phyloP scores from a whole-genome alignment of 2,797 vertebrate species.

The Schizopygopsis pylzovi region DNA sequence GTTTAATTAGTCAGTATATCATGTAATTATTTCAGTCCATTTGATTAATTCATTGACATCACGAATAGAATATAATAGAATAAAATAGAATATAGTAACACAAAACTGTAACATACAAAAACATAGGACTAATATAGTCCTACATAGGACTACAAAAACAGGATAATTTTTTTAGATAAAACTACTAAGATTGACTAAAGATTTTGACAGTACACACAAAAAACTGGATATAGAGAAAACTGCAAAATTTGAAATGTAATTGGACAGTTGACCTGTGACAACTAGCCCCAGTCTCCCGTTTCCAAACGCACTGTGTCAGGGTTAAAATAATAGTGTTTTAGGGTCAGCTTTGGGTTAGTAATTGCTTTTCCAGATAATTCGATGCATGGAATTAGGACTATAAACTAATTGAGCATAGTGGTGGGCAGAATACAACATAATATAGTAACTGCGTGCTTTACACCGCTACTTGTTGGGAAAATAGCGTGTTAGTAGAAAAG shows the following conservation, averaged over 20 bases:
- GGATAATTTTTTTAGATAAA: no score
- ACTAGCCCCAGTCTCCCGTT: background rate
- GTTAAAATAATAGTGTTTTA: slow-evolving; percentile 2
- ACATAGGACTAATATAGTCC: no score
- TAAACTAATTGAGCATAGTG: no score
- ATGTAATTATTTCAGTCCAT: background rate
- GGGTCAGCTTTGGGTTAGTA: slow-evolving; percentile 7
- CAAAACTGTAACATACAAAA: background rate
- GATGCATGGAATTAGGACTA: no score
- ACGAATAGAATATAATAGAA: background rate
- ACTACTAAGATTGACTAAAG: no score
- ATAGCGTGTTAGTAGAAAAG: slow-evolving; percentile 25
- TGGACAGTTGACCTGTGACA: background rate
- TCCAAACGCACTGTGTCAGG: background rate
- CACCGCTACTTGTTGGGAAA: background rate
- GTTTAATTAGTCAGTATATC: background rate
- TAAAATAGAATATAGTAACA: background rate
- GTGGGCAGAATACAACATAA: background rate
- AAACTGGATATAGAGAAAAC: no score
- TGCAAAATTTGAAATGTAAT: no score
- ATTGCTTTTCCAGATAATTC: slow-evolving; percentile 15
- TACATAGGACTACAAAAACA: no score
- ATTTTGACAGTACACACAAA: no score
- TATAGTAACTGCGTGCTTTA: background rate
- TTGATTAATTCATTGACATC: background rate